Base-by-base conservation (phyloP, 2,113 vertebrate species). In the Prolemur simus region DNA sequence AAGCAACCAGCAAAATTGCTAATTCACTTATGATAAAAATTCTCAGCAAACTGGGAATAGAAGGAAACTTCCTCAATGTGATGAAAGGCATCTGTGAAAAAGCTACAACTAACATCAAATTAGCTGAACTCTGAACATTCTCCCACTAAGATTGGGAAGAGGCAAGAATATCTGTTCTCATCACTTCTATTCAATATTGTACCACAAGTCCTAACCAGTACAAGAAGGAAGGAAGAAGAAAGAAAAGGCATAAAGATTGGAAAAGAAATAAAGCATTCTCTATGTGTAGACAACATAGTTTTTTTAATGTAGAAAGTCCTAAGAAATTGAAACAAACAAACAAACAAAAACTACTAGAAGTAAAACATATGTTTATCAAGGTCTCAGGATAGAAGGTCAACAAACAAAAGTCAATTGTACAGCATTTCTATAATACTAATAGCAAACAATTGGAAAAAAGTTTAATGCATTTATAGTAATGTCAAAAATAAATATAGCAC, bases 401-500 rank as follows among this genome's bases (percentile, higher is more conserved):
- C 21, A 68, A 27, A 58, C 56, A 73, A 91, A 69, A 84, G 58
- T 37, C 29, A 92, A 11, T 68, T 81, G 25, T 68, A 17, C 27
- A 29, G 27, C 1, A 74, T 89, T 88, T 91, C 45, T 87, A 88
- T 20, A 37, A 32, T 77, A 2, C 21, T 88, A 56, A 83, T 27
- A 56, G 37, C 9, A 21, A 84, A 42, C 27, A 73, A 82, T 32
- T 86, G 17, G 54, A 84, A 56, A 49, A 25, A 2, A 21, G n/a
- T 68, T 80, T 45, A 58, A 91, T 34, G 3, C 47, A 45, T 68
- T 68, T 63, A 54, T 8, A 85, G 60, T 58, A 21, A 13, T 29
- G 37, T 89, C 64, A 95, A 78, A 96, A 85, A 87, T 47, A 77
- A 94, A 42, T 64, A 68, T 86, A 81, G 71, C 58, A 52, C 47